Conservation (phyloP, 2,113 vertebrate species). For the Oreocharis arfaki region DNA sequence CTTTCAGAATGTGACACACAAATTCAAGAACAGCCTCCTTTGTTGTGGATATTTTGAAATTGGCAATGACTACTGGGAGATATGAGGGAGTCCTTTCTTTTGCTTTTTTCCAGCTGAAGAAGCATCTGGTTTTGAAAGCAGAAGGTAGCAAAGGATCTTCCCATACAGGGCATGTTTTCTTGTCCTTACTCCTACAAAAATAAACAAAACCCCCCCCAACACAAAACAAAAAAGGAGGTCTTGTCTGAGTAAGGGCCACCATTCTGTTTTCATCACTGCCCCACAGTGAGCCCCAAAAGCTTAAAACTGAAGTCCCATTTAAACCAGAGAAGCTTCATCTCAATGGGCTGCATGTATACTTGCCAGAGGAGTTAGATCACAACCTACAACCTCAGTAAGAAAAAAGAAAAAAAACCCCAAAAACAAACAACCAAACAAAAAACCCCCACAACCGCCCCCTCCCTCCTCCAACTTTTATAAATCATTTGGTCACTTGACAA, state of each 20-base stretch:
- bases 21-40: background rate
- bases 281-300: background rate
- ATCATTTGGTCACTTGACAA: background rate
- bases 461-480: fast-evolving
- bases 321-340: background rate
- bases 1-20: background rate
- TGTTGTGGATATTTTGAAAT: background rate
- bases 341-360: background rate
- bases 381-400: background rate
- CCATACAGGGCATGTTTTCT: background rate
- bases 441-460: background rate
- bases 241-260: background rate
- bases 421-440: background rate
- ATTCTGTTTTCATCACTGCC: background rate
- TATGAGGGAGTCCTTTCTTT: background rate
- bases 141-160: background rate
- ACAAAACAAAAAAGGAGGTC: background rate
- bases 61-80: background rate
- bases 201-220: background rate
- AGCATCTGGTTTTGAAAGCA: constrained; percentile 2
- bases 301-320: background rate
- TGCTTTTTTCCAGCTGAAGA: background rate
- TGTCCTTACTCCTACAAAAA: background rate
- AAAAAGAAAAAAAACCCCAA: background rate
- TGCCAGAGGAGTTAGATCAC: background rate